Evolutionary conservation across 2,113 vertebrate genomes (phyloP).

Genomic region (Rafetus swinhoei): DNA sequence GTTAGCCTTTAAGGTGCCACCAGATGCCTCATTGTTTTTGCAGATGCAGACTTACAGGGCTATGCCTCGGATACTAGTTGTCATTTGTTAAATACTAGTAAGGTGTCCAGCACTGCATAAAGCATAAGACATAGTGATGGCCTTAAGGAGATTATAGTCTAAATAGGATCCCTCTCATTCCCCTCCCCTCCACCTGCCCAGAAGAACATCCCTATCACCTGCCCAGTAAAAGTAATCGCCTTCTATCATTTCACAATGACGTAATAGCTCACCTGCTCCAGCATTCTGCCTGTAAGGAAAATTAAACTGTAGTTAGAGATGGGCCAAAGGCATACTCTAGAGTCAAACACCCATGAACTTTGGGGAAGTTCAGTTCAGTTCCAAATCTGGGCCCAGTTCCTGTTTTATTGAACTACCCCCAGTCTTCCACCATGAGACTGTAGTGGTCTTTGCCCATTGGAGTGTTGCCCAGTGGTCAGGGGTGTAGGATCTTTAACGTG

Average conservation of each 20-base stretch:
- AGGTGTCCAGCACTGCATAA: not conserved
- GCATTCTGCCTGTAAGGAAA: not conserved
- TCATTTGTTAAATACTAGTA: not conserved
- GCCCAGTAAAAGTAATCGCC: not conserved
- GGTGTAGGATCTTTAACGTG: not conserved
- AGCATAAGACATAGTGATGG: not conserved
- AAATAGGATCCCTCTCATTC: not conserved
- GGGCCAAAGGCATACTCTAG: not conserved
- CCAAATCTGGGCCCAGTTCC: not conserved
- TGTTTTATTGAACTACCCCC: slow-evolving; percentile 4
- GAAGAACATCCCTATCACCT: not conserved
- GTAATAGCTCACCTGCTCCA: not conserved
- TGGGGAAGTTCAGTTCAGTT: slow-evolving; percentile 21
- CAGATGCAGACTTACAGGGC: too few species aligned
- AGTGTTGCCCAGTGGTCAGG: not conserved
- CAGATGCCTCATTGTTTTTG: too few species aligned
- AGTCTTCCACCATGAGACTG: not conserved
- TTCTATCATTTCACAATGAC: not conserved
- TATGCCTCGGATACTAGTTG: too few species aligned
- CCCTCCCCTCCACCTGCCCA: not conserved
- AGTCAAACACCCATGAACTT: not conserved
- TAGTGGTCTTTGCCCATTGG: not conserved
- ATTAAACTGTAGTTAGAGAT: not conserved
- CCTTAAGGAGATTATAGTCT: not conserved
- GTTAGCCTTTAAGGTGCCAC: too few species aligned